These are phyloP conservation scores for Rhinolophus sinicus DNA, from an alignment of 2,113 vertebrate species.

Conservation along the genomic window DNA sequence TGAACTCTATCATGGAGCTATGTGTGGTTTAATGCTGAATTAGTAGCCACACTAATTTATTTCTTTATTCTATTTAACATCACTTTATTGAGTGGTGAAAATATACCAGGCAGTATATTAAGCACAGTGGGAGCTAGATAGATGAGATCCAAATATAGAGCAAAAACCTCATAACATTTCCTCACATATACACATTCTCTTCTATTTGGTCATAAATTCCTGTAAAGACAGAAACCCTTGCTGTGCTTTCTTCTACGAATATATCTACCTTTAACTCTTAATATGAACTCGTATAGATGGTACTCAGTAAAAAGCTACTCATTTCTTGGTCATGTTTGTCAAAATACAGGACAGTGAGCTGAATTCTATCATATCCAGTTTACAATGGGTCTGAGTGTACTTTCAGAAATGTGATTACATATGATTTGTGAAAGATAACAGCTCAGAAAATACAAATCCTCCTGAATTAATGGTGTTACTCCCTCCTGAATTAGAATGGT, in stretches of 20 bases:
- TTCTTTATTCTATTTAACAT: constrained; percentile 65
- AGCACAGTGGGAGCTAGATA: constrained; percentile 53
- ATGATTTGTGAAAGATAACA: constrained; percentile 56
- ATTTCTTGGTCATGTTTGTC: constrained; percentile 32
- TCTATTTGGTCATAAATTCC: constrained; percentile 30
- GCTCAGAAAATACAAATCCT: constrained; percentile 51
- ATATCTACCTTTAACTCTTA: constrained; percentile 20
- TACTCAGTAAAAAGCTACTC: neutral
- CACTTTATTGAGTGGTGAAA: constrained; percentile 37
- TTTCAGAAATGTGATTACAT: constrained; percentile 33
- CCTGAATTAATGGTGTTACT: constrained; percentile 28
- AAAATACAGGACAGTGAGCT: constrained; percentile 29
- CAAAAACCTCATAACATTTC: constrained; percentile 24
- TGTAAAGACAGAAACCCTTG: constrained; percentile 12
- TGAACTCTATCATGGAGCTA: constrained; percentile 32
- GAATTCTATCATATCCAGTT: constrained; percentile 34
- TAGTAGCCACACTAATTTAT: constrained; percentile 51
- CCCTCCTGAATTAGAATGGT: constrained; percentile 8
- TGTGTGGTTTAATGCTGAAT: constrained; percentile 55
- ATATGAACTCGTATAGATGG: constrained; percentile 27
- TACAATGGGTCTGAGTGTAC: constrained; percentile 23
- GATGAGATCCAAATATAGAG: constrained; percentile 23
- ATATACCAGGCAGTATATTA: constrained; percentile 41
- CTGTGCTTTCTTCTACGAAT: constrained; percentile 23
- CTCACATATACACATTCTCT: constrained; percentile 7